A percentile compares a stretch with the other conserved stretches of the same genome.
phyloP scores from a whole-genome alignment of 2,113 vertebrate genomes.

The Cololabis saira region DNA sequence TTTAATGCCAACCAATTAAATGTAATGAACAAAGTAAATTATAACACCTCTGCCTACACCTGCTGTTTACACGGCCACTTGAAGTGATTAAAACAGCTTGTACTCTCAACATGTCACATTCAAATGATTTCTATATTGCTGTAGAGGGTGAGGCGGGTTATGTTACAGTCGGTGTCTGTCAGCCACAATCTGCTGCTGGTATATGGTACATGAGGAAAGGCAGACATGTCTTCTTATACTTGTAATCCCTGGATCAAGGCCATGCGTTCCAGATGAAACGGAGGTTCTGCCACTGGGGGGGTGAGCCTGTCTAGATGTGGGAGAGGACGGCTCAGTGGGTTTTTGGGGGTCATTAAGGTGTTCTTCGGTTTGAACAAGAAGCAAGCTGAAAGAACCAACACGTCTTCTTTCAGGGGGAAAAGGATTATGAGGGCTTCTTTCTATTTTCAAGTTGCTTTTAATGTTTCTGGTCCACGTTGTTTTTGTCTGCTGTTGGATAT shows the following conservation, averaged over 20 bases:
- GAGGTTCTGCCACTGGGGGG: constrained; percentile 20
- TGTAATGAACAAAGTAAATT: not conserved
- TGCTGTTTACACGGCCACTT: constrained; percentile 32
- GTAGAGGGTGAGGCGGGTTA: constrained; percentile 25
- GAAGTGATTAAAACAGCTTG: constrained; percentile 21
- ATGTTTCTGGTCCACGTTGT: not conserved
- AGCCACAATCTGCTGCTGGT: constrained; percentile 44
- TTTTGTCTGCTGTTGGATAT: too few species aligned
- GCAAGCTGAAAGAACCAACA: constrained; percentile 13
- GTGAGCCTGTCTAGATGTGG: constrained; percentile 37
- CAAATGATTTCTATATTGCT: constrained; percentile 9
- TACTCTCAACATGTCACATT: not conserved
- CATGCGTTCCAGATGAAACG: constrained; percentile 46
- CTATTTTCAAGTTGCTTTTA: not conserved
- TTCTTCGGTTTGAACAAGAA: constrained; percentile 15
- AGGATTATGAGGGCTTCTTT: not conserved
- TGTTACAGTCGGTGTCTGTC: constrained; percentile 12
- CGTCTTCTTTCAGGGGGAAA: not conserved
- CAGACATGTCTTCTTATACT: constrained; percentile 11
- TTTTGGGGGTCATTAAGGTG: constrained; percentile 32
- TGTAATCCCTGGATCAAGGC: constrained; percentile 46
- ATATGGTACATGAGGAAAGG: constrained; percentile 6
- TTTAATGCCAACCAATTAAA: not conserved
- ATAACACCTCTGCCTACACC: constrained; percentile 1
- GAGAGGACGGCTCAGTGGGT: constrained; percentile 24